A percentile compares a stretch with the other conserved stretches of the same genome.
These are phyloP conservation scores for Acanthiza pusilla DNA, from an alignment of 2,797 vertebrate genomes.

Conservation along the genomic window DNA sequence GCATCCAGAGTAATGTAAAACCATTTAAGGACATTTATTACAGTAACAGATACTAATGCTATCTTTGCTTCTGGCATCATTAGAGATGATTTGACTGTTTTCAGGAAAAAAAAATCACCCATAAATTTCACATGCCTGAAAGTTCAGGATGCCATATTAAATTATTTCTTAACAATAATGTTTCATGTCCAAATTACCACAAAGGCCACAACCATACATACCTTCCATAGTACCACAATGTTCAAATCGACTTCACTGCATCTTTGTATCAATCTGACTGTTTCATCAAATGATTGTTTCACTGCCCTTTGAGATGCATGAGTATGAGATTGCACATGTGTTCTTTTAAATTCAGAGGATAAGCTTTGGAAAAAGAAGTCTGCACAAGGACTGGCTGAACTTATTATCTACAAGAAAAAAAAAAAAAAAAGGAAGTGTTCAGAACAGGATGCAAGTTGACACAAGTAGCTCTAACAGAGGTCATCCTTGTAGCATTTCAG, in stretches of 20 bases:
- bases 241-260: slow-evolving; percentile 90
- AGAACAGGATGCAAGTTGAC: not conserved
- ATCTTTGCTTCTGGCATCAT: not conserved
- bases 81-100: not conserved
- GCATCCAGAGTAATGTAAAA: not conserved
- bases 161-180: not conserved
- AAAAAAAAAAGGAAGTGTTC: not conserved
- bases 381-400: slow-evolving; percentile 92
- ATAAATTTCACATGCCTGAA: not conserved
- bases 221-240: slow-evolving; percentile 94
- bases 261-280: slow-evolving; percentile 77
- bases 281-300: slow-evolving; percentile 59
- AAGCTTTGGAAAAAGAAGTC: slow-evolving; percentile 93
- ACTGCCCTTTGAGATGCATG: slow-evolving; percentile 48
- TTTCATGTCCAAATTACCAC: not conserved
- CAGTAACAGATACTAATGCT: not conserved
- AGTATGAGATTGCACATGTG: slow-evolving; percentile 20
- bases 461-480: not conserved
- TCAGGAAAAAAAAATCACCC: not conserved
- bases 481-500: not conserved
- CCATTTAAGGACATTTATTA: not conserved
- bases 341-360: slow-evolving; percentile 72
- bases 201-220: slow-evolving; percentile 52
- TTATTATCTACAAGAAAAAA: slow-evolving; percentile 83
- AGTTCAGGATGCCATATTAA: not conserved